These are phyloP conservation scores for Lordiphosa andalusiaca DNA, from an alignment of 2,888 invertebrate species.

Conservation along the genomic window DNA sequence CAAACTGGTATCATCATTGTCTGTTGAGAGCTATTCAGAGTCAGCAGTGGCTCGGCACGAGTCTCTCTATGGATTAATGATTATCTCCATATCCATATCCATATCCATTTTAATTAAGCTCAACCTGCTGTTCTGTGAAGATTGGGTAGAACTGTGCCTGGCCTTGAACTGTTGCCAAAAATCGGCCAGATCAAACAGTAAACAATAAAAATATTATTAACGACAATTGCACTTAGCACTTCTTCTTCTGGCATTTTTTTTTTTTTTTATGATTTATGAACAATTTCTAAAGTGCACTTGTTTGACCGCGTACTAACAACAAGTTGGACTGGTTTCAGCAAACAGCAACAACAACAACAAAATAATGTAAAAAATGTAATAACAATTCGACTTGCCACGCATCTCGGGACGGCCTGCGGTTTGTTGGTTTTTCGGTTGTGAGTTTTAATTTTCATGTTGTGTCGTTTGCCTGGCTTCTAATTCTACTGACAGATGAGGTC, in stretches of 20 bases:
- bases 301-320: conserved; percentile 74
- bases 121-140: conserved; percentile 34
- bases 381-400: conserved; percentile 58
- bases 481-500: conserved; percentile 73
- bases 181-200: conserved; percentile 53
- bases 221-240: conserved; percentile 65
- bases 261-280: conserved; percentile 66
- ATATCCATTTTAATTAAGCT: conserved; percentile 41
- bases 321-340: conserved; percentile 58
- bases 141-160: conserved; percentile 19
- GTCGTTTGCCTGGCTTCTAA: conserved; percentile 53
- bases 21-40: conserved; percentile 13
- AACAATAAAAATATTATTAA: conserved; percentile 47
- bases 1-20: conserved; percentile 51
- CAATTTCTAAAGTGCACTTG: conserved; percentile 77
- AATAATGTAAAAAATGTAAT: conserved; percentile 34
- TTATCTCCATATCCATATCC: conserved; percentile 35
- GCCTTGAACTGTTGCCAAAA: conserved; percentile 48
- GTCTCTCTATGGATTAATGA: conserved; percentile 63
- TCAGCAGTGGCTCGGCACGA: conserved; percentile 51
- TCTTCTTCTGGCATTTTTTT: conserved; percentile 40
- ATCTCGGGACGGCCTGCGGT: conserved; percentile 27
- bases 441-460: too few relatives aligned
- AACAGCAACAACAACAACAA: too few relatives aligned
- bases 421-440: not conserved